Base-by-base conservation (phyloP, 2,113 vertebrate genomes). In the Pterocles burchelli region DNA sequence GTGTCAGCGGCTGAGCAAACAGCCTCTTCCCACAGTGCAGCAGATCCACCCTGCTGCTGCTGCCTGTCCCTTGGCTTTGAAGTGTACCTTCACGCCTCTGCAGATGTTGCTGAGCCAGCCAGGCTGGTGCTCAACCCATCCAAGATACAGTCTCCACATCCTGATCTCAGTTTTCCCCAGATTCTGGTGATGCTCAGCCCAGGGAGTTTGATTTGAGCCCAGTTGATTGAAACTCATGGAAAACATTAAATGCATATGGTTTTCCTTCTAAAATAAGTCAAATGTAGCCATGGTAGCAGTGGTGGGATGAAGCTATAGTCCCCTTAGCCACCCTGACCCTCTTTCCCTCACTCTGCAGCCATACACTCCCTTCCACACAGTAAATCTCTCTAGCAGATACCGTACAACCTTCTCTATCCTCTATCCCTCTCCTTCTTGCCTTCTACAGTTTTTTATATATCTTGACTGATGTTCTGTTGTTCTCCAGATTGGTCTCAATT, bases 401-500 rank as follows among this genome's bases (percentile, higher is more conserved):
- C 28, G 4, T 51, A 2, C 70, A 63, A n/a, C 25, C 21, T 17
- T 81, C 71, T 13, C 52, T 59, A 1, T 12, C 55, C 36, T 70
- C 5, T 62, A 29, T 66, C 24, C 11, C 28, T 43, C 13, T 77
- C 33, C 41, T 82, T 41, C 62, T 71, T 49, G 26, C 31, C 24
- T 65, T 92, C n/a, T 61, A 11, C 17, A 19, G 21, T 20, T 9
- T 79, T 70, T 22, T 10, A 3, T 45, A 22, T 55, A 58, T 57
- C 28, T 81, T 96, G 59, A 90, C 65, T 89, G 11, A 11, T 54
- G 7, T 89, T 87, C 54, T 93, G 12, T 91, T 85, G 8, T 78
- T 91, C 63, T 90, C 59, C 97, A 99, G 99, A 98, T 99, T 73
- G 99, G 98, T 29, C 98, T 97, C 20, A 98, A 98, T 20, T 99